A percentile compares a stretch with the other conserved stretches of the same genome.
These are phyloP conservation scores for Ginglymostoma cirratum DNA, from an alignment of 2,113 vertebrate species.

Conservation along the genomic window DNA sequence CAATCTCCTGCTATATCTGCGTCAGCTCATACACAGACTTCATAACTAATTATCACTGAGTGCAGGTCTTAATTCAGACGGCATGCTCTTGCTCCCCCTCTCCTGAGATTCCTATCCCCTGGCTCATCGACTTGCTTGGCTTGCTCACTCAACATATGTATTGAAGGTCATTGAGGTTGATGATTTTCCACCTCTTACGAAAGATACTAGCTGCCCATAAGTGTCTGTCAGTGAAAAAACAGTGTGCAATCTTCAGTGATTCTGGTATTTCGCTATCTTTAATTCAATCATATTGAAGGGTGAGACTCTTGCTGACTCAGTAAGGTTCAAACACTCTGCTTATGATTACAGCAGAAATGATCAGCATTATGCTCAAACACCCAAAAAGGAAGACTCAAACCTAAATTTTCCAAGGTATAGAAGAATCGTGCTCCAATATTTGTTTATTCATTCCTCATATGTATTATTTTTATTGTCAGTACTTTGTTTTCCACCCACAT, in stretches of 20 bases:
- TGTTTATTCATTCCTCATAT: neutral
- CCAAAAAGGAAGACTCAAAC: neutral
- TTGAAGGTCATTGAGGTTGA: neutral
- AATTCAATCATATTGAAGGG: neutral
- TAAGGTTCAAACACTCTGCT: neutral
- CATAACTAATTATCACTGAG: neutral
- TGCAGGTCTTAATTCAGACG: neutral
- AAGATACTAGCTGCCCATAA: neutral
- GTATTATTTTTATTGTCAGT: neutral
- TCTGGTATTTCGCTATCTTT: neutral
- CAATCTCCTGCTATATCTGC: neutral
- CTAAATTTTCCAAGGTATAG: neutral
- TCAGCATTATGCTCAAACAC: neutral
- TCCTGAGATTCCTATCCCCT: neutral
- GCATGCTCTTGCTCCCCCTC: neutral
- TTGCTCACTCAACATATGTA: neutral
- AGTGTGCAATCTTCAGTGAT: neutral
- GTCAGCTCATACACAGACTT: neutral
- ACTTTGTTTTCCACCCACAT: neutral
- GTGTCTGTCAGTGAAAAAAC: neutral
- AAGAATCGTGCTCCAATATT: neutral
- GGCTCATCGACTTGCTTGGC: neutral
- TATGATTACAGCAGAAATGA: neutral
- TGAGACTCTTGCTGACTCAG: neutral
- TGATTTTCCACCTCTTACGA: neutral